Base-by-base conservation (phyloP, 2,797 vertebrate genomes). In the Cossypha polioptera region DNA sequence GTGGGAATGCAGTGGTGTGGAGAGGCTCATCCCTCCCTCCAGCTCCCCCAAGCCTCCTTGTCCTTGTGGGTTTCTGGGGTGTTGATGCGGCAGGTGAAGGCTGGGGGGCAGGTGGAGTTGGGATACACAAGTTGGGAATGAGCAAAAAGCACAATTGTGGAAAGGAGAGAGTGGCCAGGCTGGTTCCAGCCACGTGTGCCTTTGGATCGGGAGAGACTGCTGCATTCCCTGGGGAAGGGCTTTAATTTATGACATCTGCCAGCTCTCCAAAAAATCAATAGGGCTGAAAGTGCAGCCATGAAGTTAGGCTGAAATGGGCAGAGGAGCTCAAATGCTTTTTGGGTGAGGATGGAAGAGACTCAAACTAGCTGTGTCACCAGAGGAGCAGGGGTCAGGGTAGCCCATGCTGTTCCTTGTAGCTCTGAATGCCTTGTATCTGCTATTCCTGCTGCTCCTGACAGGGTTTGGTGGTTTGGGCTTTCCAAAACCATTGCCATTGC, bases 101-200 rank as follows among this genome's bases (percentile, higher is more conserved):
- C 28, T 50, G 62, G 33, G 16, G 16, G 38, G 16, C 16, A 11
- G 35, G 10, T 5, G 25, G 45, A 22, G n/a, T 1, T 50, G 51
- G 21, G 7, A 28, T 50, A 1, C 5, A 0, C 1, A 0, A 40
- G 13, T 14, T 45, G 55, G 38, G 69, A 50, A 2, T 17, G 7
- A 33, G 53, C 5, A 31, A 21, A 48, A 63, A 16, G 2, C 28
- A 7, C 12, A 5, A 2, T 1, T 5, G 26, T 9, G 29, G 16
- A 10, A 40, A 20, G 78, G 78, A 48, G 19, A 42, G 26, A 0
- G 13, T 2, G 2, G 13, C 11, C 35, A 28, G 54, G 29, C 36
- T 57, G 53, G n/a, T 38, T 61, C 5, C 16, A 45, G 33, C 33
- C 13, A 1, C 0, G 2, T 43, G 53, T 1, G 1, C 40, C 28